Evolutionary conservation across 2,888 invertebrate genomes (phyloP).

Genomic region (Hirtodrosophila cameraria): DNA sequence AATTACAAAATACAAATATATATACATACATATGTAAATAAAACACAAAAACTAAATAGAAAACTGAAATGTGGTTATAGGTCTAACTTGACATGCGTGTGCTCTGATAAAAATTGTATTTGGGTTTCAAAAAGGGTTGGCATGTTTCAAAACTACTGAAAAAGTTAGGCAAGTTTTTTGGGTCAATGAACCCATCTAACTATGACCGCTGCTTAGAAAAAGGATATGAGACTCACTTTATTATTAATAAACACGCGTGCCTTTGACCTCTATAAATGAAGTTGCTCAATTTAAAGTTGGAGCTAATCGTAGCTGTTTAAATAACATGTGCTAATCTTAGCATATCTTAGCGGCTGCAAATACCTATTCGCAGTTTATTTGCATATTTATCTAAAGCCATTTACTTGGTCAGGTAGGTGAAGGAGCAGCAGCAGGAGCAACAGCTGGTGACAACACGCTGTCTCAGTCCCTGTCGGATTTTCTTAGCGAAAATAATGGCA

Average conservation of each 20-base stretch:
- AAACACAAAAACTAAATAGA: conserved; percentile 39
- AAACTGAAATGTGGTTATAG: conserved; percentile 23
- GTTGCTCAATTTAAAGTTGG: conserved; percentile 37
- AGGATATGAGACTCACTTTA: conserved; percentile 11
- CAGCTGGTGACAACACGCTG: conserved; percentile 60
- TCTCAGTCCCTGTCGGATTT: conserved; percentile 63
- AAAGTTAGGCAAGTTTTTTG: conserved; percentile 29
- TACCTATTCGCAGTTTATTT: conserved; percentile 62
- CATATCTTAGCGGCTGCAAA: conserved; percentile 20
- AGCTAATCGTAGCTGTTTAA: conserved; percentile 55
- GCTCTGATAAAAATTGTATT: conserved; percentile 61
- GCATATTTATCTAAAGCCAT: conserved; percentile 74
- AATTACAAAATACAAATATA: conserved; percentile 61
- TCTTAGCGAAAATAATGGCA: conserved; percentile 53
- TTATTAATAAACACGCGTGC: conserved; percentile 58
- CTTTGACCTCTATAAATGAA: conserved; percentile 7
- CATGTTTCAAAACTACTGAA: conserved; percentile 26
- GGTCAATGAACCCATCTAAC: conserved; percentile 46
- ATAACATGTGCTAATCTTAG: conserved; percentile 63
- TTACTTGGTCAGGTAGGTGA: conserved; percentile 49
- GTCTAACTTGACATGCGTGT: conserved; percentile 59
- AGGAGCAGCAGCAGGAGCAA: conserved; percentile 61
- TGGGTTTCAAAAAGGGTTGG: conserved; percentile 28
- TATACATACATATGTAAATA: too few relatives aligned
- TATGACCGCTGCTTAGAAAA: conserved; percentile 24